phyloP scores from a whole-genome alignment of 2,888 invertebrate species.

The Pocota personata region DNA sequence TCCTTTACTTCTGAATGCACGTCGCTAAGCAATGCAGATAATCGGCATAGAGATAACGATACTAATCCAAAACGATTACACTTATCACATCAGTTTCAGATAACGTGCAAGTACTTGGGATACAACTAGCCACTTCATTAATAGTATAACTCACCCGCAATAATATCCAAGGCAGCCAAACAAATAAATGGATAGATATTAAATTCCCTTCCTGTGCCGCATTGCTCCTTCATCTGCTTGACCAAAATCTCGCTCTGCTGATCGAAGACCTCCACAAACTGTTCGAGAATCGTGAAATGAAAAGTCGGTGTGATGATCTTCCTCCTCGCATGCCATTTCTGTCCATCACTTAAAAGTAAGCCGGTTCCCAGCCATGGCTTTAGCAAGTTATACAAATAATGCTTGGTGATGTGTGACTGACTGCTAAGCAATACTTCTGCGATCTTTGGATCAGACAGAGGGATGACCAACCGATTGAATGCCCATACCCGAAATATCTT shows the following conservation, averaged over 20 bases:
- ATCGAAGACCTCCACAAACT: conserved; percentile 88
- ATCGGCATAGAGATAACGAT: no score
- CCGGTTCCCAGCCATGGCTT: conserved; percentile 80
- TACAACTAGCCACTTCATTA: neutral
- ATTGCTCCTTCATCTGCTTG: conserved; percentile 84
- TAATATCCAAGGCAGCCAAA: conserved; percentile 85
- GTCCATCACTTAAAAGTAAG: conserved; percentile 78
- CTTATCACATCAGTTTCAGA: no score
- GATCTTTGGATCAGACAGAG: conserved; percentile 82
- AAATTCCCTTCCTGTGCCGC: conserved; percentile 81
- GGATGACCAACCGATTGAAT: conserved; percentile 82
- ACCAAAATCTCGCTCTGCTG: conserved; percentile 85
- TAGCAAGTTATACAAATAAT: conserved; percentile 77
- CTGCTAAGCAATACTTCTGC: conserved; percentile 82
- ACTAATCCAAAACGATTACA: no score
- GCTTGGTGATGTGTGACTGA: conserved; percentile 78
- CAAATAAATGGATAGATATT: conserved; percentile 86
- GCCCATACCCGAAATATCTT: conserved; percentile 81
- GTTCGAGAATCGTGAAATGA: conserved; percentile 90
- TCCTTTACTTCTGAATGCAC: no score
- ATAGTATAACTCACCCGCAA: conserved; percentile 77
- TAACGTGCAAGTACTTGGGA: no score
- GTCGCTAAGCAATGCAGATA: no score
- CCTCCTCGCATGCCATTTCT: conserved; percentile 87
- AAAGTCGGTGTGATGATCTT: conserved; percentile 91